Percentiles rank a stretch among this genome's conserved stretches.
Evolutionary conservation across 2,113 vertebrate species (phyloP).

Genomic region (Ellobius talpinus): DNA sequence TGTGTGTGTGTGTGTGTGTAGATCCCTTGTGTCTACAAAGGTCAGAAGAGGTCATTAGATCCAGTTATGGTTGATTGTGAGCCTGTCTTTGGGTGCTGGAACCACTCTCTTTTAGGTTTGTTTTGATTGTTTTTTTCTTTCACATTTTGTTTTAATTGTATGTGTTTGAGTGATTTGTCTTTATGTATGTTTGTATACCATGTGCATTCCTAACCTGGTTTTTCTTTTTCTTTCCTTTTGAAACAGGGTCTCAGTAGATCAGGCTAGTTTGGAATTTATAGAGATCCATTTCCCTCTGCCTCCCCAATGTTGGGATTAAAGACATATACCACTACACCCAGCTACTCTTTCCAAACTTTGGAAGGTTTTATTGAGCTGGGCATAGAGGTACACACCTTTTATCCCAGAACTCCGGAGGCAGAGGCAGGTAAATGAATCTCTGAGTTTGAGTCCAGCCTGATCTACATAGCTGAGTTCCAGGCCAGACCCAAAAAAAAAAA

Average conservation of each 20-base stretch:
- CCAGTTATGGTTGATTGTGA: background rate
- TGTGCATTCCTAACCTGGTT: background rate
- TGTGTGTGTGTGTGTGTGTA: background rate
- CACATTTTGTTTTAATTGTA: background rate
- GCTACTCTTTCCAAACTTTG: background rate
- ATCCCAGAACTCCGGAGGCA: background rate
- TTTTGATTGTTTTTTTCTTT: background rate
- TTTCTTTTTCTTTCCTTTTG: background rate
- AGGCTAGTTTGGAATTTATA: background rate
- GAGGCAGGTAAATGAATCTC: background rate
- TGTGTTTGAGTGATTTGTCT: background rate
- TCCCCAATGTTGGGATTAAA: background rate
- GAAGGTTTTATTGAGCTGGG: background rate
- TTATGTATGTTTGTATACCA: background rate
- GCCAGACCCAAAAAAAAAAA: background rate
- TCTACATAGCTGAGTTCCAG: background rate
- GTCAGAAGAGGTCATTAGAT: background rate
- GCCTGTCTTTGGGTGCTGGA: background rate
- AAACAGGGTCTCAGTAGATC: background rate
- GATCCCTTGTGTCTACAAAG: background rate
- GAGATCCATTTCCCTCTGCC: background rate
- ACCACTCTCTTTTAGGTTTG: no score
- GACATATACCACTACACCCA: background rate
- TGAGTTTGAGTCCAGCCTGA: background rate
- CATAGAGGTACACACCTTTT: background rate